These are phyloP conservation scores for Garra rufa DNA, from an alignment of 2,113 vertebrate genomes.

Conservation along the genomic window DNA sequence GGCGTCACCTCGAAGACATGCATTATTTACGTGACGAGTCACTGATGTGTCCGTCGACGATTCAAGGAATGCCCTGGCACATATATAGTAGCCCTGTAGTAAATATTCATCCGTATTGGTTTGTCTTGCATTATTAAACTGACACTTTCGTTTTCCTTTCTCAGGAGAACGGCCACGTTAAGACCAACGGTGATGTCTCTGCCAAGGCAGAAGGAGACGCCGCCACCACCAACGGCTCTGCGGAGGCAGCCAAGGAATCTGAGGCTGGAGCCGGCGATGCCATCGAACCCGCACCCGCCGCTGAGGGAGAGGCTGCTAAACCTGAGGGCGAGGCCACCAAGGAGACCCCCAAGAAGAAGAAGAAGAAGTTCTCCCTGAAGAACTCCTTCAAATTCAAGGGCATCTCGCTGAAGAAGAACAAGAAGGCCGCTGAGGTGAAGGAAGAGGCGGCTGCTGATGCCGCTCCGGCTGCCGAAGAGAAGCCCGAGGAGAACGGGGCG, in stretches of 20 bases:
- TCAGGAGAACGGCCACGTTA: slow-evolving; percentile 95
- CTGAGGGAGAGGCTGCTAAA: slow-evolving; percentile 82
- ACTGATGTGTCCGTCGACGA: slow-evolving; percentile 71
- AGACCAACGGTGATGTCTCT: slow-evolving; percentile 89
- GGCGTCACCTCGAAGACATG: slow-evolving; percentile 76
- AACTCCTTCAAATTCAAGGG: slow-evolving; percentile 92
- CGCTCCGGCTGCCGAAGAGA: slow-evolving; percentile 75
- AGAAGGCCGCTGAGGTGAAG: slow-evolving; percentile 81
- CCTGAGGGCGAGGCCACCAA: slow-evolving; percentile 80
- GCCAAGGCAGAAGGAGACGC: slow-evolving; percentile 84
- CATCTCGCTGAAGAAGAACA: slow-evolving; percentile 90
- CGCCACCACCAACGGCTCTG: slow-evolving; percentile 84
- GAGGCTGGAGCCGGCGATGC: slow-evolving; percentile 76
- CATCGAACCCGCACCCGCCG: slow-evolving; percentile 85
- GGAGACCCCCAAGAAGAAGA: slow-evolving; percentile 95
- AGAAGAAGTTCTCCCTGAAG: slow-evolving; percentile 96
- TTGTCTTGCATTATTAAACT: background rate
- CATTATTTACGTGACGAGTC: slow-evolving; percentile 66
- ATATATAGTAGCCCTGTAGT: background rate
- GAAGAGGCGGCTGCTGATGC: slow-evolving; percentile 66
- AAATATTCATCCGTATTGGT: background rate
- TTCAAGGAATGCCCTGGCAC: background rate
- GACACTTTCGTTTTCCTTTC: slow-evolving; percentile 28
- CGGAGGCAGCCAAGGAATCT: slow-evolving; percentile 77
- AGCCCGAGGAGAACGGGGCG: slow-evolving; percentile 73